Percentiles rank a stretch among this genome's conserved stretches.
Evolutionary conservation across 2,797 vertebrate species (phyloP).

Genomic region (Enteromius anoplus): DNA sequence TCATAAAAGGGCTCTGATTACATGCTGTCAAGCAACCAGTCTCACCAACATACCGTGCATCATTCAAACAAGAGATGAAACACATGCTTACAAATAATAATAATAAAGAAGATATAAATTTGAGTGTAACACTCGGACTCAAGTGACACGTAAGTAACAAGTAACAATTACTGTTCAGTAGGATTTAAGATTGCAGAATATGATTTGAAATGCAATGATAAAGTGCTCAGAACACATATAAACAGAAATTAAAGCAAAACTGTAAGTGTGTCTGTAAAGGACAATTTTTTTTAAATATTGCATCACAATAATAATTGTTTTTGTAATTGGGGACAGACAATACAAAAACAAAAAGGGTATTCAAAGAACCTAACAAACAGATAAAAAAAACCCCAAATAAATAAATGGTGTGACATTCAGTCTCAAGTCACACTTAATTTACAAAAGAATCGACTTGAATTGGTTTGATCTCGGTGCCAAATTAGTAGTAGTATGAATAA

Average conservation of each 20-base stretch:
- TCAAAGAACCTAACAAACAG: neutral
- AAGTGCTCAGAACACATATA: neutral
- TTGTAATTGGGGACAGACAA: neutral
- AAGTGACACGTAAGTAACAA: neutral
- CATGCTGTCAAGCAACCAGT: constrained; percentile 44
- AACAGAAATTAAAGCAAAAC: neutral
- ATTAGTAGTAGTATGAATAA: neutral
- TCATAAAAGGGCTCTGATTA: constrained; percentile 60
- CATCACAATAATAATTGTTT: neutral
- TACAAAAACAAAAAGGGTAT: neutral
- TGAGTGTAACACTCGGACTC: neutral
- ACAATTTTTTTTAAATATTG: neutral
- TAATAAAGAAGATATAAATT: neutral
- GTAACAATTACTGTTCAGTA: neutral
- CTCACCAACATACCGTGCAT: constrained; percentile 36
- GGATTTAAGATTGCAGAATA: neutral
- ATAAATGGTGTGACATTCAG: neutral
- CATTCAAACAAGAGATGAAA: constrained; percentile 36
- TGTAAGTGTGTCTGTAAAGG: neutral
- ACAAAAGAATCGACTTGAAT: neutral
- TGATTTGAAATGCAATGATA: neutral
- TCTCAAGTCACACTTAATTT: neutral
- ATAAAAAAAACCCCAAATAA: neutral
- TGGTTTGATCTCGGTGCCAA: neutral
- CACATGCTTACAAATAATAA: constrained; percentile 29